Base-by-base conservation (phyloP, 1,140 invertebrate species). In the Oreohelix idahoensis region DNA sequence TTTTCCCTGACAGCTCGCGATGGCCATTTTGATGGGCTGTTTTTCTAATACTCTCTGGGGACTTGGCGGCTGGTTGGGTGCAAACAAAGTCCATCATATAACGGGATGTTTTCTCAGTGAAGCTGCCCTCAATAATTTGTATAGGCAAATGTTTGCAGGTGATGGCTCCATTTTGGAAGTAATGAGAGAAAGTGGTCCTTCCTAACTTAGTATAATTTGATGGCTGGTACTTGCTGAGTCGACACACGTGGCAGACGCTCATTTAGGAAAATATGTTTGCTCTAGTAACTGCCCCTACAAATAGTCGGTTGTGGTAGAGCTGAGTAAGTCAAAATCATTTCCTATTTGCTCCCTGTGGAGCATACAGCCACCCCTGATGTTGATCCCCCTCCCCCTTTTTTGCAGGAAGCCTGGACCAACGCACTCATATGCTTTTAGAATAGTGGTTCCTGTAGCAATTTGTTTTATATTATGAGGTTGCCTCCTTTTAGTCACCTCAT, bases 1-100 rank as follows among this genome's bases (percentile, higher is more conserved):
- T 79, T 79, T 79, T 79, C 77, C 36, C 53, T 79, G 77, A 79
- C 77, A 79, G 77, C 39, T 79, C 53, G 35, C 77, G 35, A 79
- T 53, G 77, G 49, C 77, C 53, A 69, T 63, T 79, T 79, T 79
- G 77, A 79, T 79, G 77, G 45, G 53, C 77, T 66, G 45, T 79
- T 79, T 79, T 69, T 79, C 63, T 69, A 79, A 79, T 69, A 53
- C 63, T 45, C 32, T 29, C 51, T 32, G 23, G 51, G 35, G 77
- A 74, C 38, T 5, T 20, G 36, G 5, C 71, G 42, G 71, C 42
- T 74, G 11, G 71, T n/a, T 29, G 1, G 42, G 42, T 49, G 38
- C 71, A 74, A 39, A 49, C 38, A 39, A 42, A 42, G 23, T 49
- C 11, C 32, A 42, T 26, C 23, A 74, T 39, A 42, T 10, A 49